Evolutionary conservation across 2,888 invertebrate genomes (phyloP), one percentile per base, ranked within the genome.

Genomic region (Polydrusus cervinus): DNA sequence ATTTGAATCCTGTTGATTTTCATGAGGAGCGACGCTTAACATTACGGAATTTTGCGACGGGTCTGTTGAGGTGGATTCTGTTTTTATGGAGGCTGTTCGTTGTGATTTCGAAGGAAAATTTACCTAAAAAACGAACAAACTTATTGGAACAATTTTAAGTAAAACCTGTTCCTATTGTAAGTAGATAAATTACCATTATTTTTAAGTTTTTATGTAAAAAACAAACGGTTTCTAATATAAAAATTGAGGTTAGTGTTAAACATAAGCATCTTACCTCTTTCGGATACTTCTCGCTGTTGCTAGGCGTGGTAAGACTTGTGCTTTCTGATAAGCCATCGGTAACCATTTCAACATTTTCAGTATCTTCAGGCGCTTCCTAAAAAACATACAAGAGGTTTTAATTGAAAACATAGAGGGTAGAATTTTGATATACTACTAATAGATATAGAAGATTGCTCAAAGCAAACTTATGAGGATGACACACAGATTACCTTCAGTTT

Each of bases 1-100:
- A 18, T 61, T 67, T 34, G 60, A 47, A 9, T 53, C 67, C 9
- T 47, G 55, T 45, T 34, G 64, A 47, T 51, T 67, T 25, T 40
- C 57, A 11, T 62, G 47, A 61, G 51, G 43, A 57, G 53, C 10
- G 53, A 45, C 40, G 20, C 49, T 62, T 11, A 66, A 51, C 6
- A 51, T 51, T 18, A 66, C 51, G 2, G 65, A 14, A 30, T 18
- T 64, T 64, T 47, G 38, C 38, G 34, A 51, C 1, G 16, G 1
- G 11, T 40, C 38, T 7, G 16, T 16, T 40, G 30, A 9, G 13
- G 45, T 13, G 14, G 34, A 38, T 57, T 57, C 57, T 13, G 16
- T 9, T 7, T n/a, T 1, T 1, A 30, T 3, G 34, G 25, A 14
- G 1, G 55, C 18, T 16, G 25, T n/a, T 1, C 8, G 30, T 30